Conservation (phyloP, 2,888 invertebrate genomes). For the Biston stratarius region DNA sequence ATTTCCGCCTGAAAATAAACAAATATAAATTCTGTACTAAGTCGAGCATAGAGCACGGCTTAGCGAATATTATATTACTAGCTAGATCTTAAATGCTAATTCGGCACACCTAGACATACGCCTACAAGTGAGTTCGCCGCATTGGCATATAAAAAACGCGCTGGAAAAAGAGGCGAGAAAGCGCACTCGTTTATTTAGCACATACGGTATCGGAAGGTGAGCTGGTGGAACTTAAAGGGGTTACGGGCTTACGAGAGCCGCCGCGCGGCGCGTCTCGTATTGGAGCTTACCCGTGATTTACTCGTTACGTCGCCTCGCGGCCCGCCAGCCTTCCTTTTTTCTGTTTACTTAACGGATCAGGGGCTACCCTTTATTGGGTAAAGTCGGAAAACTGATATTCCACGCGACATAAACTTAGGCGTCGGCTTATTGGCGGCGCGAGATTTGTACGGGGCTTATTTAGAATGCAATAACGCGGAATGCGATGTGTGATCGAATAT, state of each 20-base stretch:
- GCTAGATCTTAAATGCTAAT: conserved; percentile 33
- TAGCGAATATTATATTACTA: conserved; percentile 22
- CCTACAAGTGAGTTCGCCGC: conserved; percentile 33
- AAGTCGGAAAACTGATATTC: conserved; percentile 83
- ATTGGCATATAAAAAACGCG: conserved; percentile 46
- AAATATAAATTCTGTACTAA: neutral
- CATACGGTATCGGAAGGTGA: conserved; percentile 69
- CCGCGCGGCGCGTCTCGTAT: conserved; percentile 71
- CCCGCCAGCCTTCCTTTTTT: conserved; percentile 74
- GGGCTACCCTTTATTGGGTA: conserved; percentile 84
- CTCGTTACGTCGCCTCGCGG: conserved; percentile 74
- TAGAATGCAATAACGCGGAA: conserved; percentile 43
- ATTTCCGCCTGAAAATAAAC: neutral
- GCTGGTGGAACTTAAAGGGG: conserved; percentile 68
- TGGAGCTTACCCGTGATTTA: conserved; percentile 82
- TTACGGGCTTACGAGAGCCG: conserved; percentile 70
- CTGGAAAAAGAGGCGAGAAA: conserved; percentile 52
- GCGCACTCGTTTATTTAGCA: conserved; percentile 64
- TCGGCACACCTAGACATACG: conserved; percentile 21
- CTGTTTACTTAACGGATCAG: conserved; percentile 85
- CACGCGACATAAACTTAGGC: conserved; percentile 75
- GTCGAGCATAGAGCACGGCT: conserved; percentile 4
- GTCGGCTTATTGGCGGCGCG: conserved; percentile 69
- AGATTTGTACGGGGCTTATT: conserved; percentile 74
- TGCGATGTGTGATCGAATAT: conserved; percentile 39